Evolutionary conservation across 2,888 invertebrate species (phyloP).

Genomic region (Eupeodes latifasciatus): DNA sequence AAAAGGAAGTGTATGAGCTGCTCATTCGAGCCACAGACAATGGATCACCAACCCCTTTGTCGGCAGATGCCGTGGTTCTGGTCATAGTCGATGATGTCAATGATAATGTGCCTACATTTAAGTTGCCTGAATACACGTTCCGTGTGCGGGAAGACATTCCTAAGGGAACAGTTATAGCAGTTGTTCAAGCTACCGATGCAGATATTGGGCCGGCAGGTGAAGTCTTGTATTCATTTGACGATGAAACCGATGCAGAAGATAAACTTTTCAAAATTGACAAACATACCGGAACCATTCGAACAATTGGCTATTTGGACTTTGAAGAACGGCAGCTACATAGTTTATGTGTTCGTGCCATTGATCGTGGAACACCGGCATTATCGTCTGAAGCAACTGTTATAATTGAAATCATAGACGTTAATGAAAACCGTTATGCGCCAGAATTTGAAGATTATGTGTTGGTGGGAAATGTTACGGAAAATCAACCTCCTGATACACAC

Average conservation of each 20-base stretch:
- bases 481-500: slow-evolving; percentile 90
- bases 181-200: slow-evolving; percentile 92
- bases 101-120: slow-evolving; percentile 94
- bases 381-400: slow-evolving; percentile 92
- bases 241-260: slow-evolving; percentile 88
- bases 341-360: slow-evolving; percentile 92
- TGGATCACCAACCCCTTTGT: slow-evolving; percentile 86
- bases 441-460: slow-evolving; percentile 92
- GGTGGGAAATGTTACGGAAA: slow-evolving; percentile 91
- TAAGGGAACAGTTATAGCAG: slow-evolving; percentile 92
- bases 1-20: slow-evolving; percentile 91
- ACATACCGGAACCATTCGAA: slow-evolving; percentile 93
- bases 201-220: slow-evolving; percentile 93
- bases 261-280: slow-evolving; percentile 92
- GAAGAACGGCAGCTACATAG: slow-evolving; percentile 95
- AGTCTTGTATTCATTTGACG: slow-evolving; percentile 91
- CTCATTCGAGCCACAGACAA: slow-evolving; percentile 92
- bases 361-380: slow-evolving; percentile 92
- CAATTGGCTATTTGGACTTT: slow-evolving; percentile 92
- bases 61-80: slow-evolving; percentile 92
- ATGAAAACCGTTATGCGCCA: slow-evolving; percentile 95
- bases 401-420: slow-evolving; percentile 96
- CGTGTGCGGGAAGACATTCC: slow-evolving; percentile 97
- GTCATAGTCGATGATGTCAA: slow-evolving; percentile 95
- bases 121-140: slow-evolving; percentile 89